Evolutionary conservation across 92 coral and sea anemone species (phyloP), one percentile per base, ranked within the genome.

Genomic region (Isaurus tuberculatus): DNA sequence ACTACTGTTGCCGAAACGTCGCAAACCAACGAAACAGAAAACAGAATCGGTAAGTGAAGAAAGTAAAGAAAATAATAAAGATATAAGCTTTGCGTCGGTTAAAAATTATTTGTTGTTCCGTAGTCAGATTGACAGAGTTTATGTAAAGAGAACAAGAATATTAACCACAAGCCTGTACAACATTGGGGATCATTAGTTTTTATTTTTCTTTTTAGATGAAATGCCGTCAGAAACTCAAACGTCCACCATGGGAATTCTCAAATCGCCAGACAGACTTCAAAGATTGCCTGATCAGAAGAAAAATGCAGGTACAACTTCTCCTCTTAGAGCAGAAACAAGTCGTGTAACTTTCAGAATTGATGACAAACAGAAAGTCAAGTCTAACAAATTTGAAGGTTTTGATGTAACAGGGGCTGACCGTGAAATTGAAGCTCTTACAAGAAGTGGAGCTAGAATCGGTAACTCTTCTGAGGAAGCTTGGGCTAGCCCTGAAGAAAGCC

Each of bases 271-370:
- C 53, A 81, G 85, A 73, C 83, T 81, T 22, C 81, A 43, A 33
- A 87, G 67, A 77, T 28, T 89, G 15, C 55, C 20, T 37, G 83
- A 64, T 0, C 29, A 34, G 17, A 80, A 75, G 13, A 85, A 55
- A 57, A 81, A 69, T 20, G 42, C 79, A 19, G 28, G 2, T 36
- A 67, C 60, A 13, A 23, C 31, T 1, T 33, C 70, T 13, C 82
- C 36, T 0, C 27, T 19, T 27, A 34, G 82, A 57, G 33, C 55
- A 20, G 82, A 77, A 15, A 42, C 70, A 36, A 90, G 95, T 48
- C 95, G 98, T 23, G 98, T 94, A 31, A 89, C 94, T 83, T 94
- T 94, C 71, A 73, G 90, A 31, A 84, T 90, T 63, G 87, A 88
- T 31, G 87, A 74, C 29, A 91, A 91, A 72, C 64, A 48, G 30